phyloP scores from a whole-genome alignment of 1,140 invertebrate genomes.

The Calephelis nemesis region DNA sequence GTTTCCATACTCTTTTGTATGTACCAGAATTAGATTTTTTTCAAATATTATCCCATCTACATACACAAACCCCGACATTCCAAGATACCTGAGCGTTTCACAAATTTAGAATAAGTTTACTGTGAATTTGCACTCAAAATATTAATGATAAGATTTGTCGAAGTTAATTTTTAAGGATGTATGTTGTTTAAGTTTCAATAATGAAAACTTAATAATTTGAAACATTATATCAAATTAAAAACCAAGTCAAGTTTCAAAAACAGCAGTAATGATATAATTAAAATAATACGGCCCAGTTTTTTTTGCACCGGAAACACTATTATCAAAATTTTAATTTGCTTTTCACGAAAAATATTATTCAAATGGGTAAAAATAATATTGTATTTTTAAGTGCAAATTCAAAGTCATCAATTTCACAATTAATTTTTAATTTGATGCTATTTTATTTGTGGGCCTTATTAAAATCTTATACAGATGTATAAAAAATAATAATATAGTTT shows the following conservation, averaged over 20 bases:
- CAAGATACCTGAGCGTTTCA: constrained; percentile 40
- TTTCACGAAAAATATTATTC: too few relatives aligned
- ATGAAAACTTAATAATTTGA: too few relatives aligned
- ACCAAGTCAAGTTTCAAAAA: too few relatives aligned
- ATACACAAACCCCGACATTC: constrained; percentile 39
- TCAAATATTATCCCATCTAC: not conserved
- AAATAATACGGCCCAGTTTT: too few relatives aligned
- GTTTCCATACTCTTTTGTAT: constrained; percentile 8
- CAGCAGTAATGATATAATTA: too few relatives aligned
- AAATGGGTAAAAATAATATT: too few relatives aligned
- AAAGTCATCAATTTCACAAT: constrained; percentile 9
- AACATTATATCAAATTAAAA: too few relatives aligned
- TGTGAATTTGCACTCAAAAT: not conserved
- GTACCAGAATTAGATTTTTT: not conserved
- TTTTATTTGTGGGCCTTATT: constrained; percentile 2
- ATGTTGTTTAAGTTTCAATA: too few relatives aligned
- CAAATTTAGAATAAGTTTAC: constrained; percentile 30
- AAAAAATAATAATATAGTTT: too few relatives aligned
- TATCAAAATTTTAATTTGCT: too few relatives aligned
- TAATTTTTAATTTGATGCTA: not conserved
- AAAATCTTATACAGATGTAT: not conserved
- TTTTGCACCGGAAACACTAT: not conserved
- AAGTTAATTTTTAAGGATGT: too few relatives aligned
- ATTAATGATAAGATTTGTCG: too few relatives aligned
- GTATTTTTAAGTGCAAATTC: constrained; percentile 2